A percentile compares a stretch with the other conserved stretches of the same genome.
phyloP scores from a whole-genome alignment of 2,113 vertebrate species.

The Penelope pileata region DNA sequence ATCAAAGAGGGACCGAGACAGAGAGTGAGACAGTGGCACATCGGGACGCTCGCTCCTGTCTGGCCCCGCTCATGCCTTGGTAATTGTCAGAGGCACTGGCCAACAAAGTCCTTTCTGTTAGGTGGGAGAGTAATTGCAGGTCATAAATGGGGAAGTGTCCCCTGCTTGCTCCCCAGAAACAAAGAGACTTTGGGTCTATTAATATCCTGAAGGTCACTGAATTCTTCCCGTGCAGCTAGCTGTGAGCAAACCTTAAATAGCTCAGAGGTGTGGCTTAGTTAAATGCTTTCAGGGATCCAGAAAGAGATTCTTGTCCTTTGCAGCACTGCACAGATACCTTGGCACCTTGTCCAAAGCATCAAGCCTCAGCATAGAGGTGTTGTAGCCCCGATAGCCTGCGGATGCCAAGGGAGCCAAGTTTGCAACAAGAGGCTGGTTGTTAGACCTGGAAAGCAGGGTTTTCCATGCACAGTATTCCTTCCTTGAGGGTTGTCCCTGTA shows the following conservation, averaged over 20 bases:
- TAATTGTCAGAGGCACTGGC: accelerated
- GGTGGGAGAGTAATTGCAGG: background rate
- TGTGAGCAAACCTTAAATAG: background rate
- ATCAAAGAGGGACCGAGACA: accelerated
- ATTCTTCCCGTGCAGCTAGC: background rate
- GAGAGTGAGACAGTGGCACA: background rate
- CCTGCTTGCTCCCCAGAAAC: background rate
- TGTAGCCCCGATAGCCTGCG: background rate
- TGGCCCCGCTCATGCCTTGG: background rate
- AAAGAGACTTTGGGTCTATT: background rate
- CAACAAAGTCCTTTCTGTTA: background rate
- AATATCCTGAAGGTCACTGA: slow-evolving; percentile 10
- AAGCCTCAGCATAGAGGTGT: background rate
- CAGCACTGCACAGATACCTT: background rate
- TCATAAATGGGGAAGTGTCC: background rate
- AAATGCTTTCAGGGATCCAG: background rate
- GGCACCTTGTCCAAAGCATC: background rate
- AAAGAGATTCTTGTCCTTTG: background rate
- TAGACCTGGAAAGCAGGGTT: background rate
- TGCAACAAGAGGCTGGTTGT: background rate
- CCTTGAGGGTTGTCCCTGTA: background rate
- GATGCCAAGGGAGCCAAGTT: background rate
- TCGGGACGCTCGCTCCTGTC: background rate
- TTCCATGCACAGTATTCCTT: background rate
- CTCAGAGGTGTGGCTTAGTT: background rate